phyloP scores from a whole-genome alignment of 2,113 vertebrate species.

The Sphaerodactylus townsendi region DNA sequence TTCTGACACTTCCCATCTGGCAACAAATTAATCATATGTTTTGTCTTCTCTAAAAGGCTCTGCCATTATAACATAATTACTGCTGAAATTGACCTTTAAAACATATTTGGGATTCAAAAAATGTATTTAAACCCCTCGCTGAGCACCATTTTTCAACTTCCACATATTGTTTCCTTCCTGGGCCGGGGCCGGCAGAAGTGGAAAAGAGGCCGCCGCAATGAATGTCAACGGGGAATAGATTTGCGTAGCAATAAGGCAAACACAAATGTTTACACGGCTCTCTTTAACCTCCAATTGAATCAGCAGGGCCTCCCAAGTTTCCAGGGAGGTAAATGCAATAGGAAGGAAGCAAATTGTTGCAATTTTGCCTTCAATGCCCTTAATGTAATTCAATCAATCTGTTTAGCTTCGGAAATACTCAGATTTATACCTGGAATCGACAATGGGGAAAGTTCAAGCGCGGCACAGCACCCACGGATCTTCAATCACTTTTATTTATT shows the following conservation, averaged over 20 bases:
- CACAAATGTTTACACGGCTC: slow-evolving; percentile 50
- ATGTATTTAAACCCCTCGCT: slow-evolving; percentile 80
- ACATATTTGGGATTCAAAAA: slow-evolving; percentile 81
- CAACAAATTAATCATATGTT: slow-evolving; percentile 63
- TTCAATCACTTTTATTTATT: slow-evolving; percentile 63
- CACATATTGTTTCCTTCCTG: slow-evolving; percentile 69
- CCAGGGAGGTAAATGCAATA: slow-evolving; percentile 63
- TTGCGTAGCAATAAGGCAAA: slow-evolving; percentile 46
- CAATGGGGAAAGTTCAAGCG: slow-evolving; percentile 59
- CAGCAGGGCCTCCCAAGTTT: slow-evolving; percentile 44
- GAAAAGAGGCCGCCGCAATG: slow-evolving; percentile 32
- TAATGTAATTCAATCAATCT: slow-evolving; percentile 67
- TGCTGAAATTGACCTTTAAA: slow-evolving; percentile 83
- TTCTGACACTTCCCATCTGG: slow-evolving; percentile 55
- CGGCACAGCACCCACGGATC: slow-evolving; percentile 49
- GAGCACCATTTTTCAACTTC: slow-evolving; percentile 81
- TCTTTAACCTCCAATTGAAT: slow-evolving; percentile 48
- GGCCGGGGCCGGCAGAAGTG: slow-evolving; percentile 44
- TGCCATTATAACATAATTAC: slow-evolving; percentile 80
- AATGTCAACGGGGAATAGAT: slow-evolving; percentile 64
- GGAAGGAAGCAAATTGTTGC: slow-evolving; percentile 63
- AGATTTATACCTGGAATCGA: slow-evolving; percentile 49
- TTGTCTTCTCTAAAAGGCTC: slow-evolving; percentile 71
- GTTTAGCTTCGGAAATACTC: slow-evolving; percentile 69
- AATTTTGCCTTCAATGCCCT: slow-evolving; percentile 52